A percentile compares a stretch with the other conserved stretches of the same genome.
Evolutionary conservation across 2,113 vertebrate genomes (phyloP).

Genomic region (Labeo catla): DNA sequence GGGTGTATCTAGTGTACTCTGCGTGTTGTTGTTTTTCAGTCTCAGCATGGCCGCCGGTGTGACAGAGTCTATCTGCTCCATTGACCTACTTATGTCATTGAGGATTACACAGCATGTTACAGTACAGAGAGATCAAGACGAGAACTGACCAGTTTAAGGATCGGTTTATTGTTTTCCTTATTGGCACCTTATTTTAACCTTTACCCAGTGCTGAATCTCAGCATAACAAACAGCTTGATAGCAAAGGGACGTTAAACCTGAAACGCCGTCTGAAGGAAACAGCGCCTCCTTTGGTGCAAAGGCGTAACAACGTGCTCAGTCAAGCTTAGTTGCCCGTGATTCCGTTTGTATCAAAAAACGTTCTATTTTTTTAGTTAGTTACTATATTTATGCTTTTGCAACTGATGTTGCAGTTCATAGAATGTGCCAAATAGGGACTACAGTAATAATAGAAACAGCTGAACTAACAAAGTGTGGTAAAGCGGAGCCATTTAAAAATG

Average conservation of each 20-base stretch:
- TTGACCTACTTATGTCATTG: conserved; percentile 79
- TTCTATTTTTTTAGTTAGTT: neutral
- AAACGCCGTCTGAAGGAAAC: conserved; percentile 20
- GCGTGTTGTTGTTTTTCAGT: conserved; percentile 63
- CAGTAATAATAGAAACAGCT: neutral
- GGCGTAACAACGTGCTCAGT: neutral
- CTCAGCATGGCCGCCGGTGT: conserved; percentile 57
- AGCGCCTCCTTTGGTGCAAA: conserved; percentile 11
- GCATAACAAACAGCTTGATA: neutral
- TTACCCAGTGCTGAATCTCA: neutral
- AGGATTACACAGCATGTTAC: conserved; percentile 67
- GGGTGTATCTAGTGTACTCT: neutral
- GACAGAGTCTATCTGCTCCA: conserved; percentile 61
- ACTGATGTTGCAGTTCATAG: neutral
- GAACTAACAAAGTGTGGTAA: neutral
- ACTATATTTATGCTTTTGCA: neutral
- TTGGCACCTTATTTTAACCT: neutral
- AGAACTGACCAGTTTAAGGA: neutral
- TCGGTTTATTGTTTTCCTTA: neutral
- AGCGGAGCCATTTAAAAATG: neutral
- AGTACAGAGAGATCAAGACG: conserved; percentile 31
- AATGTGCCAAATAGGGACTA: neutral
- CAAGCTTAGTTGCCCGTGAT: neutral
- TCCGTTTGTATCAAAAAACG: neutral
- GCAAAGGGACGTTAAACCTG: neutral